These are phyloP conservation scores for Thunnus thynnus DNA, from an alignment of 2,113 vertebrate species.

Conservation along the genomic window DNA sequence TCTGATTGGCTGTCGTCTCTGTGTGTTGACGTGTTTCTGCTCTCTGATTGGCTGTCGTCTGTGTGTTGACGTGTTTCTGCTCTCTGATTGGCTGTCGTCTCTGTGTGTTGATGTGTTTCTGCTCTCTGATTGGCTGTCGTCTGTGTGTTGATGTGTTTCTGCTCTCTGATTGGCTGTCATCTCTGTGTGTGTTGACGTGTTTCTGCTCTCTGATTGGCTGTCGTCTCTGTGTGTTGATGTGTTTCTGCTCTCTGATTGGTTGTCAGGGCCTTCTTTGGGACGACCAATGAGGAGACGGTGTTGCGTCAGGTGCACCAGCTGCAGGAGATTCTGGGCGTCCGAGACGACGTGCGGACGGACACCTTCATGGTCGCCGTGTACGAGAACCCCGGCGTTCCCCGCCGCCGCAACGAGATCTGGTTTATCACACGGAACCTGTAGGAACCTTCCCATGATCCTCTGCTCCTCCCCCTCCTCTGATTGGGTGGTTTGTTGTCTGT, in stretches of 20 bases:
- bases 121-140: neutral
- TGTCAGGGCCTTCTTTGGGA: conserved; percentile 87
- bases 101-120: neutral
- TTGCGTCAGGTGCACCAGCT: conserved; percentile 83
- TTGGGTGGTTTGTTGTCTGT: neutral
- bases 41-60: conserved; percentile 50
- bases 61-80: too few species aligned
- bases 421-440: conserved; percentile 81
- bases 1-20: neutral
- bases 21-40: neutral
- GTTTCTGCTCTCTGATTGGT: conserved; percentile 47
- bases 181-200: neutral
- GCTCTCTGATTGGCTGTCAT: neutral
- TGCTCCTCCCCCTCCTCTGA: neutral
- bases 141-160: neutral
- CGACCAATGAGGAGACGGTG: conserved; percentile 89
- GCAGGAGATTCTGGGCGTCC: conserved; percentile 84
- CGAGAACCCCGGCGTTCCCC: conserved; percentile 86
- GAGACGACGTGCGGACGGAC: conserved; percentile 67
- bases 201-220: too few species aligned
- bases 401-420: conserved; percentile 91
- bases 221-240: too few species aligned
- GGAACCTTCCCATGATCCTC: conserved; percentile 10
- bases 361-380: conserved; percentile 87
- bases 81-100: neutral